Conservation (phyloP, 1,140 invertebrate species). For the Calosoma granatense region DNA sequence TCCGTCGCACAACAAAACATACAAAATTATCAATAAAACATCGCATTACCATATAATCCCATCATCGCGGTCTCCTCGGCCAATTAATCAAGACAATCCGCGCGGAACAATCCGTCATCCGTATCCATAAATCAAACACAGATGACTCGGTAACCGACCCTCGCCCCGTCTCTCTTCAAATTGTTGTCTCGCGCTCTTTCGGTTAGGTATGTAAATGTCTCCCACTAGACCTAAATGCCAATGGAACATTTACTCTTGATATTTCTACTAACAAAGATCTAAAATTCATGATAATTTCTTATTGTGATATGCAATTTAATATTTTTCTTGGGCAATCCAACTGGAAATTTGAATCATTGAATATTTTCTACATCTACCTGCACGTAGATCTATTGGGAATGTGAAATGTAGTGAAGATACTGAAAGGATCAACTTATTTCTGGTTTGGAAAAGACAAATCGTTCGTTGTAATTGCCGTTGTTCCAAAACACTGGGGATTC, state of each 20-base stretch:
- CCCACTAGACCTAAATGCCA: background rate
- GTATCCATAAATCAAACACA: background rate
- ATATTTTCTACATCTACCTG: too few relatives aligned
- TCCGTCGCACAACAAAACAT: background rate
- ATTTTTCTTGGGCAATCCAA: too few relatives aligned
- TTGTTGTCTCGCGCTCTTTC: background rate
- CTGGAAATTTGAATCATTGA: too few relatives aligned
- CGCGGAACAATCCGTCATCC: constrained; percentile 2
- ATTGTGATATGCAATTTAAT: too few relatives aligned
- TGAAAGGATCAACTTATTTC: background rate
- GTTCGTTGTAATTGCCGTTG: background rate
- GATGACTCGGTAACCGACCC: background rate
- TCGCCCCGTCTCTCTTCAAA: background rate
- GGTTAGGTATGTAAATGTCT: too few relatives aligned
- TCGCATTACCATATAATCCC: constrained; percentile 1
- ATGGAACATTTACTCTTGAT: background rate
- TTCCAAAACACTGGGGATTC: background rate
- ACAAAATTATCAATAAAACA: constrained; percentile 4
- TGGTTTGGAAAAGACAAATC: background rate
- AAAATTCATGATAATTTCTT: too few relatives aligned
- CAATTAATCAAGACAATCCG: constrained; percentile 7
- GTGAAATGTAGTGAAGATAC: too few relatives aligned
- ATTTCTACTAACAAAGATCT: too few relatives aligned
- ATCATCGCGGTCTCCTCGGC: background rate
- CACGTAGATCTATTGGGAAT: too few relatives aligned